These are phyloP conservation scores for Podilymbus podiceps DNA, from an alignment of 2,113 vertebrate genomes.

Conservation along the genomic window DNA sequence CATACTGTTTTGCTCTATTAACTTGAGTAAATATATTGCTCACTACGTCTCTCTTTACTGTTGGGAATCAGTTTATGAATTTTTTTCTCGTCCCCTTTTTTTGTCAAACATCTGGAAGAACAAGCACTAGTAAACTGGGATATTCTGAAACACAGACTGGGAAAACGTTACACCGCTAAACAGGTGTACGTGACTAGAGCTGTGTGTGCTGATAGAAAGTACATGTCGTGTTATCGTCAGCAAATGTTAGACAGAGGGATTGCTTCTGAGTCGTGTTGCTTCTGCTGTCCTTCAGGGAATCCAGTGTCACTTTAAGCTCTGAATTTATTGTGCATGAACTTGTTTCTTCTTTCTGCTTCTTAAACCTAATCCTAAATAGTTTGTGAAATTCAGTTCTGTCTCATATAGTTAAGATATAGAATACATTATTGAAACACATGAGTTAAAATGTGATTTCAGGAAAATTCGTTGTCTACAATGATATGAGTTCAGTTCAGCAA, in stretches of 20 bases:
- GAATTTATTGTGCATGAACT: neutral
- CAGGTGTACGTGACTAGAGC: neutral
- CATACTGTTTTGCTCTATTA: neutral
- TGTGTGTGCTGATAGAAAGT: neutral
- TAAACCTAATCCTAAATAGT: neutral
- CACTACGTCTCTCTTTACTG: neutral
- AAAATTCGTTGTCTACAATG: neutral
- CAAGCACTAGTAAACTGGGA: neutral
- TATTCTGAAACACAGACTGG: neutral
- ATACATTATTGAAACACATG: neutral
- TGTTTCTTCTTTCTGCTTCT: neutral
- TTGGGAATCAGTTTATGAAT: neutral
- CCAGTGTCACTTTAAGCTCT: neutral
- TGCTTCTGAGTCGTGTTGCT: neutral
- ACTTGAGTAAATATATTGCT: neutral
- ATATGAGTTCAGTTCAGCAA: neutral
- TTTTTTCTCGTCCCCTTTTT: neutral
- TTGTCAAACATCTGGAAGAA: neutral
- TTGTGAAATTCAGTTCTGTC: neutral
- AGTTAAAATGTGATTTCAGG: neutral
- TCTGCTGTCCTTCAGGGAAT: neutral
- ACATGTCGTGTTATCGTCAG: neutral
- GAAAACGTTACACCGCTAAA: neutral
- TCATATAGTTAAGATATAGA: neutral
- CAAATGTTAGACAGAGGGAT: neutral